Evolutionary conservation across 1,140 invertebrate genomes (phyloP), one percentile per base, ranked within the genome.

Genomic region (Drosophila miranda): DNA sequence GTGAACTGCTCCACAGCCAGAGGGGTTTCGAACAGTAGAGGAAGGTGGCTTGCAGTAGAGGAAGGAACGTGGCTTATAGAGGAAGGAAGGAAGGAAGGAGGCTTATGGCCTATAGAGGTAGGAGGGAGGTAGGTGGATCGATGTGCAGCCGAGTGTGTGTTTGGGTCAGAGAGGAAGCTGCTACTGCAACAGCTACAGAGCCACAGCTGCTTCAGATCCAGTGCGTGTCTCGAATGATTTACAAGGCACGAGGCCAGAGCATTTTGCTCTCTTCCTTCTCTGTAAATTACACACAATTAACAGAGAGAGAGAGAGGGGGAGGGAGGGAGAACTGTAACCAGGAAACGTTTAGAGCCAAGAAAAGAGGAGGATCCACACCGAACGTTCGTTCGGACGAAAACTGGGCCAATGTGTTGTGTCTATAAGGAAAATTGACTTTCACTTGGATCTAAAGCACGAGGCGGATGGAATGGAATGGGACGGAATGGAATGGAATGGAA

Each of bases 391-490:
- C 42, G 45, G 26, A 28, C 38, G 16, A 26, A 55, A 81, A 72
- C 72, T 80, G 67, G 78, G 78, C 72, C 78, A 80, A 49, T 61
- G 67, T 76, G 78, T 38, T 38, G 23, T 11, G 34, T 70, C 79
- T 80, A 81, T 77, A 42, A 76, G 61, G 67, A 58, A 49, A 79
- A 71, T 66, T 51, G 60, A 80, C 78, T 80, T 80, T 80, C 78
- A 80, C 78, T 38, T 66, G 49, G 14, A 52, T 51, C 46, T 64
- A 38, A 42, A 26, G 34, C 70, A 52, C 43, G 60, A 71, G 58
- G 48, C 79, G 72, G 79, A 78, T 79, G 77, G 63, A 56, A 67
- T 56, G 69, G 62, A 56, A 67, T 56, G 69, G 62, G 19, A 19
- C 19, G 19, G 19, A 19, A 58, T 59, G 69, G 62, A 58, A 19